Evolutionary conservation across 2,888 invertebrate species (phyloP).

Genomic region (Eilema depressum): DNA sequence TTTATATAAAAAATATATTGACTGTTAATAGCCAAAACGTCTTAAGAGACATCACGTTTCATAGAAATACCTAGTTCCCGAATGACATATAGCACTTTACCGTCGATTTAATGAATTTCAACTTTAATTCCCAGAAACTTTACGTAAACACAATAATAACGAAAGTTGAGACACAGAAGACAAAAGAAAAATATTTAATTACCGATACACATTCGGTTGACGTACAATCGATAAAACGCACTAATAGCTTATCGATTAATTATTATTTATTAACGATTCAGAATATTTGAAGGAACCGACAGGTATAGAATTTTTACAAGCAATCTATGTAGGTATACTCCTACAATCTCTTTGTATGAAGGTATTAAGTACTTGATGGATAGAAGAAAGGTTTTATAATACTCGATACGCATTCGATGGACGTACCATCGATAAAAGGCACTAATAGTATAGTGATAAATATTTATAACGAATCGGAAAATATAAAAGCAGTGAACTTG

Average conservation of each 20-base stretch:
- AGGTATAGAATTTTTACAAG: slow-evolving; percentile 50
- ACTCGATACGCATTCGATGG: slow-evolving; percentile 55
- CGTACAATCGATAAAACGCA: slow-evolving; percentile 58
- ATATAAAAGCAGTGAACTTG: neutral
- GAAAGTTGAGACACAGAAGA: slow-evolving; percentile 38
- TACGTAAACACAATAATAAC: slow-evolving; percentile 21
- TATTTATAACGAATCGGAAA: slow-evolving; percentile 58
- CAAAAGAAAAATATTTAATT: slow-evolving; percentile 52
- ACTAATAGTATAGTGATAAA: slow-evolving; percentile 59
- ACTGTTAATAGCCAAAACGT: neutral
- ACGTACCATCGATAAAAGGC: slow-evolving; percentile 58
- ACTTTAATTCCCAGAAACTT: too few species aligned
- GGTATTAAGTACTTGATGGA: neutral
- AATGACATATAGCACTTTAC: neutral
- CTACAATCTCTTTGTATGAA: neutral
- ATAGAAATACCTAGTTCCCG: neutral
- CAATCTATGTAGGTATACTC: slow-evolving; percentile 1
- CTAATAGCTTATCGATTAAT: slow-evolving; percentile 59
- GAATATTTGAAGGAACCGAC: slow-evolving; percentile 37
- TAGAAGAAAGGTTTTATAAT: neutral
- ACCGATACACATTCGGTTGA: slow-evolving; percentile 54
- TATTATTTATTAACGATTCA: slow-evolving; percentile 61
- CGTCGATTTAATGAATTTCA: too few species aligned
- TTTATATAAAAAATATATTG: neutral
- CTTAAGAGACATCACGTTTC: neutral